Base-by-base conservation (phyloP, 2,888 invertebrate species). In the Calliopum simillimum region DNA sequence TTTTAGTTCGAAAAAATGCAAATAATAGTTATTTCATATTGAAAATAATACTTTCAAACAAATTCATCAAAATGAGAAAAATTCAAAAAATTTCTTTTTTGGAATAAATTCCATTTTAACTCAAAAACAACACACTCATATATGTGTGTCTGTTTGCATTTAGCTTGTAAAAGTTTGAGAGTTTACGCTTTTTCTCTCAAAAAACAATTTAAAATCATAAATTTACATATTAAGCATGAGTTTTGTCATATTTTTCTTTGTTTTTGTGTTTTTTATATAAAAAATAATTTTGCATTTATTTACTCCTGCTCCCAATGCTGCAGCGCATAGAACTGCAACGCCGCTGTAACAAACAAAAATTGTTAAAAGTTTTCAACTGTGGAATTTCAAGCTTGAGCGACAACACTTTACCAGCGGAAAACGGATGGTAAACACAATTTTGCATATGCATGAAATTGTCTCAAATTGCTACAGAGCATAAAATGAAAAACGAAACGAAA, bases 151-250 rank as follows among this genome's bases (percentile, higher is more conserved):
- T n/a, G 12, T 21, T 55, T 1, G 51, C 47, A 16, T 6, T 19
- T 11, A 23, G 53, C 23, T 53, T 53, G 53, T 2, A 23, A 53
- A 19, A 47, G 47, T 58, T 5, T 58, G 14, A n/a, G 12, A 4
- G 3, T 12, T 59, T 58, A 16, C n/a, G 5, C 19, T 16, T 19
- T 44, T 61, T 61, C 46, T 16, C 19, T 19, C 19, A n/a, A n/a
- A 46, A 61, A 61, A 61, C 61, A 61, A 61, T 61, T 61, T 61
- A 61, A 61, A 61, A 61, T 61, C 61, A 61, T 61, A 61, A 61
- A 61, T 61, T 61, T 46, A 46, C 61, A 61, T 61, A 61, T 44
- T 61, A 61, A 61, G 46, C 46, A 33, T 8, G 4, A 46, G 61
- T 61, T n/a, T 61, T 61, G 61, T 61, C n/a, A 58, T 25, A 33